Percentiles rank a stretch among this genome's conserved stretches.
Conservation (phyloP, 2,888 invertebrate species). For the Microctonus hyperodae region DNA sequence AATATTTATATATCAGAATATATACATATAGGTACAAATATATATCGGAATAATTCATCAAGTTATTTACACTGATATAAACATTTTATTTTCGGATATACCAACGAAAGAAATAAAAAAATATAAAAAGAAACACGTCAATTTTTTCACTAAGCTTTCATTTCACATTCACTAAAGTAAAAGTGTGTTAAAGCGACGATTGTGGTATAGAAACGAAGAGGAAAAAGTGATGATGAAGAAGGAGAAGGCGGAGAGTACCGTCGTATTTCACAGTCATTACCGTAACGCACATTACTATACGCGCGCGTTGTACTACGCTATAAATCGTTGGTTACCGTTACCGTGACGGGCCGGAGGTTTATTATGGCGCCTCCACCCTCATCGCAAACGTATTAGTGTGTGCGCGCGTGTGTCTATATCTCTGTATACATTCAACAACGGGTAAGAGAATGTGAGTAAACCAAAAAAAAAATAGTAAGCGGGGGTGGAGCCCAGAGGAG, state of each 20-base stretch:
- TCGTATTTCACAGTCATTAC: constrained; percentile 60
- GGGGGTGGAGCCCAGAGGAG: constrained; percentile 6
- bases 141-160: constrained; percentile 42
- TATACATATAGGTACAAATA: not conserved
- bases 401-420: too few species aligned
- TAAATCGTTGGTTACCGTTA: constrained; percentile 57
- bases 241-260: constrained; percentile 40
- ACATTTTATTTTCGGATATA: not conserved
- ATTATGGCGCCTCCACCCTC: constrained; percentile 46
- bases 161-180: constrained; percentile 30
- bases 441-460: not conserved
- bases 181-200: constrained; percentile 24
- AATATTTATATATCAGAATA: not conserved
- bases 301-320: constrained; percentile 52
- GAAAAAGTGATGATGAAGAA: too few species aligned
- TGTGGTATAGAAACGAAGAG: constrained; percentile 30
- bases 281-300: constrained; percentile 54
- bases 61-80: not conserved
- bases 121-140: not conserved
- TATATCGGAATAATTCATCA: not conserved
- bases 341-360: constrained; percentile 46
- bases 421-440: not conserved
- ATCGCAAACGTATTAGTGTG: not conserved
- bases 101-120: not conserved
- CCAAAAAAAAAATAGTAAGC: not conserved